Evolutionary conservation across 2,113 vertebrate species (phyloP).

Genomic region (Dasyornis broadbenti): DNA sequence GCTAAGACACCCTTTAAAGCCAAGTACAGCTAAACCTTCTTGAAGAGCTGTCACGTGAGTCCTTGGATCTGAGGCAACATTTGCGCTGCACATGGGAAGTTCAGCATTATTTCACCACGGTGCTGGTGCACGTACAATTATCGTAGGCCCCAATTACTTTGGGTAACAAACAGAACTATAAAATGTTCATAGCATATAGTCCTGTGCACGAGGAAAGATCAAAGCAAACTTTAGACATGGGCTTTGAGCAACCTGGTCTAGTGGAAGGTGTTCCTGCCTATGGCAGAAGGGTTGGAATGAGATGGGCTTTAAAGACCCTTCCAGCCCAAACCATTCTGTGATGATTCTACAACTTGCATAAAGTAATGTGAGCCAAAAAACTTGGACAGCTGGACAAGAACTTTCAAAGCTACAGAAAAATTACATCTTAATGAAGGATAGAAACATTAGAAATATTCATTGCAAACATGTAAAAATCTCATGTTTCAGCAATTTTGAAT

Average conservation of each 20-base stretch:
- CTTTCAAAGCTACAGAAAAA: neutral
- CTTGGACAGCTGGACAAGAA: neutral
- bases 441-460: neutral
- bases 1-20: constrained; percentile 62
- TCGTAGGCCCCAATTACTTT: neutral
- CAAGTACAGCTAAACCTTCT: constrained; percentile 31
- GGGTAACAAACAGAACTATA: neutral
- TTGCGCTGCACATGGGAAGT: neutral
- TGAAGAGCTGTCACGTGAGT: constrained; percentile 17
- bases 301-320: neutral
- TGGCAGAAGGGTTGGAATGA: neutral
- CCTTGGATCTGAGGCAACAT: constrained; percentile 34
- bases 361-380: neutral
- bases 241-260: neutral
- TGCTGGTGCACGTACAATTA: neutral
- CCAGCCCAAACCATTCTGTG: neutral
- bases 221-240: neutral
- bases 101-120: neutral
- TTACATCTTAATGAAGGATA: neutral
- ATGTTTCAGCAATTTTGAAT: neutral
- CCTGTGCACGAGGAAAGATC: neutral
- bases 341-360: neutral
- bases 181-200: neutral
- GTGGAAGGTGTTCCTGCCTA: neutral
- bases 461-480: neutral